Evolutionary conservation across 2,113 vertebrate genomes (phyloP).

Genomic region (Zapornia atra): DNA sequence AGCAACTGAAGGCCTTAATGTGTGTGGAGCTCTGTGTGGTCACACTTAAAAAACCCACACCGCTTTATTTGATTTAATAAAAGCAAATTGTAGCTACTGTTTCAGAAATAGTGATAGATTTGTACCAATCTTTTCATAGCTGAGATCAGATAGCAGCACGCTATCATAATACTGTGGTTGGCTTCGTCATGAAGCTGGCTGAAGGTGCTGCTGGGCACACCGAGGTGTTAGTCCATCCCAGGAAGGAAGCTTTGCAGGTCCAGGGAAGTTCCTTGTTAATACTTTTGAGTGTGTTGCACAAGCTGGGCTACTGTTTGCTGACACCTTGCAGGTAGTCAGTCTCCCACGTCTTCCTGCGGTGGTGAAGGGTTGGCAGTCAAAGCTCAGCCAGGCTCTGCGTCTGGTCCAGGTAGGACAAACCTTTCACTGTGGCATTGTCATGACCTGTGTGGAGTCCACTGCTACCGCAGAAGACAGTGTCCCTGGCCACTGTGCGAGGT

Average conservation of each 20-base stretch:
- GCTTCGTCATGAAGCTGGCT: background rate
- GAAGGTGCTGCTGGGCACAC: rapidly evolving
- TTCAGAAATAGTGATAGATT: background rate
- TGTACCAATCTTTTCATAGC: background rate
- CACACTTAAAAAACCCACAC: background rate
- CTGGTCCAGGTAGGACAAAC: background rate
- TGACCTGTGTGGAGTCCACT: background rate
- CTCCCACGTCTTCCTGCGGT: background rate
- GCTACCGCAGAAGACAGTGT: background rate
- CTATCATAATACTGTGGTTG: rapidly evolving
- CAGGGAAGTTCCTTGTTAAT: background rate
- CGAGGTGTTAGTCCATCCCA: rapidly evolving
- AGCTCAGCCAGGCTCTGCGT: background rate
- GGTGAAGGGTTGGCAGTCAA: background rate
- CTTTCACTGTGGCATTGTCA: background rate
- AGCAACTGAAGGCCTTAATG: background rate
- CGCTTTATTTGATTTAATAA: background rate
- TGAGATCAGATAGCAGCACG: background rate
- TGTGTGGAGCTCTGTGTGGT: background rate
- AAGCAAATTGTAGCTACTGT: background rate
- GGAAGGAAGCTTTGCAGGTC: background rate
- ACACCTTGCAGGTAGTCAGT: background rate
- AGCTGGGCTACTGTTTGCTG: background rate
- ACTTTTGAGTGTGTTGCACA: background rate
- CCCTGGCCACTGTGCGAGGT: background rate